Evolutionary conservation across 2,113 vertebrate genomes (phyloP), one percentile per base, ranked within the genome.

Genomic region (Hemibagrus wyckioides): DNA sequence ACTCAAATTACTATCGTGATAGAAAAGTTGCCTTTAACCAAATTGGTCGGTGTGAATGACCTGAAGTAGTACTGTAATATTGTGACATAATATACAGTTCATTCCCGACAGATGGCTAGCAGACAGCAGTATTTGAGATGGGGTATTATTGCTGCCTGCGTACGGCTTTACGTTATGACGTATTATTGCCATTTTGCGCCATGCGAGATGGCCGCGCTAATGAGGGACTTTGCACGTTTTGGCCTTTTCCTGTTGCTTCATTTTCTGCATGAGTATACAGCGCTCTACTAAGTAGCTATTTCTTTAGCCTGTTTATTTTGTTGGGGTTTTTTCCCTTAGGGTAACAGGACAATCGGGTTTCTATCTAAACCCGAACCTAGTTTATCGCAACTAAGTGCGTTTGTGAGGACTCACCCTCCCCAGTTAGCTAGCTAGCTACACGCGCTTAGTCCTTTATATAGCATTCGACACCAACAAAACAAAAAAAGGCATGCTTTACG

Each of bases 141-240:
- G 23, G 4, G 25, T 76, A 33, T 85, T 77, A 50, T 8, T 48
- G 7, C 28, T 63, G 36, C 33, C 19, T 33, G 19, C 17, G 28
- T 50, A 44, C 44, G 57, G 41, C 6, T 21, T 28, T 28, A 79
- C 73, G 48, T 39, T 39, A 54, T 61, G 84, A 86, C 84, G 75
- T 86, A 80, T 52, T 80, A 79, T 52, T 86, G 23, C 69, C 71
- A 48, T 79, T 85, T 61, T 79, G 56, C 57, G 59, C 39, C 73
- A 50, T 44, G 73, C 73, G 30, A 69, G 41, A 50, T 44, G 84
- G 73, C 84, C 56, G 28, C 75, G 39, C 15, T 33, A 48, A 85
- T 33, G 17, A 63, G 11, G 21, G 11, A 33, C 15, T 63, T 33
- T 13, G 14, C 69, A 9, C 48, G 21, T 54, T 54, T n/a, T 6